These are phyloP conservation scores for Coptodon rendalli DNA, from an alignment of 2,113 vertebrate species.

Conservation along the genomic window DNA sequence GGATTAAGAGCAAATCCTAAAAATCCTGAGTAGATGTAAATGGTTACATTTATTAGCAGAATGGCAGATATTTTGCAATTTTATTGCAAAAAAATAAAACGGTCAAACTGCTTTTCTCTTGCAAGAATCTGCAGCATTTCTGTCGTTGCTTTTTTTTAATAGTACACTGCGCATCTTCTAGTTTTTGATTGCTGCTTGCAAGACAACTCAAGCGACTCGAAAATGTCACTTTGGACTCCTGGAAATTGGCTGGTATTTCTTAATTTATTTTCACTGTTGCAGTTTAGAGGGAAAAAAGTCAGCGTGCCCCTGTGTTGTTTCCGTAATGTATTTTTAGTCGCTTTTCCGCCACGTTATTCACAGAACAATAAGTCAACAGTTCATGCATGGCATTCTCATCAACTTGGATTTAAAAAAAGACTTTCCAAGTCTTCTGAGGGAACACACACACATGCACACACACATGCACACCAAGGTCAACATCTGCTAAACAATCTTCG, in stretches of 20 bases:
- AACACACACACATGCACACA: not conserved
- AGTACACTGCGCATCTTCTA: not conserved
- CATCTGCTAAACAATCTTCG: not conserved
- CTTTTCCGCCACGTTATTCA: not conserved
- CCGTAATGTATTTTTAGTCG: not conserved
- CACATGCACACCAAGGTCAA: not conserved
- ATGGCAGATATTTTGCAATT: not conserved
- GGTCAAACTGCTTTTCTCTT: not conserved
- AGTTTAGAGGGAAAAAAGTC: not conserved
- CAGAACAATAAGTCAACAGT: not conserved
- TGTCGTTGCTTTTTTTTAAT: not conserved
- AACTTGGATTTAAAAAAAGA: not conserved
- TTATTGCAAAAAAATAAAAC: not conserved
- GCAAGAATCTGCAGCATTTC: not conserved
- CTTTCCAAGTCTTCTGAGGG: not conserved
- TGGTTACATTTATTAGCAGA: not conserved
- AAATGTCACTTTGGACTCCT: not conserved
- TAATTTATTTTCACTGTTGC: not conserved
- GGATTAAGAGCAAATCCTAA: not conserved
- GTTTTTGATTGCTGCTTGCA: not conserved
- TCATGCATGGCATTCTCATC: not conserved
- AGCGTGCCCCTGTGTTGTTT: not conserved
- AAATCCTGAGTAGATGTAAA: not conserved
- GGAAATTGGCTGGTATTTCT: not conserved
- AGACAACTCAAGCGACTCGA: not conserved